Base-by-base conservation (phyloP, 2,113 vertebrate genomes). In the Hyperoodon ampullatus region DNA sequence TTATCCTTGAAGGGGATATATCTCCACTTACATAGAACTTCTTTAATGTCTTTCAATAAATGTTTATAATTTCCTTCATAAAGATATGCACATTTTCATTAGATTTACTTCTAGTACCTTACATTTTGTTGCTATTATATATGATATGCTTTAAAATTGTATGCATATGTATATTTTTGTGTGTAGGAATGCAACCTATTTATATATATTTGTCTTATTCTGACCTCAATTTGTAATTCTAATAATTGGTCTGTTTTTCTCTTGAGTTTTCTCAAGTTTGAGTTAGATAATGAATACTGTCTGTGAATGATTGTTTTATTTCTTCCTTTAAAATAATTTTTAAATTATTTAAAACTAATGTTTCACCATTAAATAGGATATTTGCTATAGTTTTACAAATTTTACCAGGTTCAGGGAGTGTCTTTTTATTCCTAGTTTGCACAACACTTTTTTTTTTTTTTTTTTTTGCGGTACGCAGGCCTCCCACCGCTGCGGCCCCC, bases 81-180 rank as follows among this genome's bases (percentile, higher is more conserved):
- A 94, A 92, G 65, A 60, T 33, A 39, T 85, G 6, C 8, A 58
- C 30, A 19, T 94, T 95, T 96, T 84, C 65, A 74, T 93, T 95
- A 78, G 23, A 58, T 58, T 71, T 66, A 90, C 84, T 66, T 88
- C n/a, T 86, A 68, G 58, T 89, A 81, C 21, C 10, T 80, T 88
- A 33, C 33, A 77, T 63, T 88, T 92, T 92, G 18, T 92, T 92
- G n/a, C 61, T 94, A n/a, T 92, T 78, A 19, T 63, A 77, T 83
- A 30, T 47, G 30, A 35, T 42, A 68, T 68, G 30, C 28, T 71
- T 70, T 75, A 86, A 91, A 75, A 80, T 39, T 75, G 21, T 44
- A 84, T 13, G 35, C 80, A 47, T 42, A 7, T 78, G 8, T 72
- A 92, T 96, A 14, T 66, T 74, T 81, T 66, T 26, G 7, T 83